Evolutionary conservation across 2,797 vertebrate genomes (phyloP), one percentile per base, ranked within the genome.

Genomic region (Poliocrania exsul): DNA sequence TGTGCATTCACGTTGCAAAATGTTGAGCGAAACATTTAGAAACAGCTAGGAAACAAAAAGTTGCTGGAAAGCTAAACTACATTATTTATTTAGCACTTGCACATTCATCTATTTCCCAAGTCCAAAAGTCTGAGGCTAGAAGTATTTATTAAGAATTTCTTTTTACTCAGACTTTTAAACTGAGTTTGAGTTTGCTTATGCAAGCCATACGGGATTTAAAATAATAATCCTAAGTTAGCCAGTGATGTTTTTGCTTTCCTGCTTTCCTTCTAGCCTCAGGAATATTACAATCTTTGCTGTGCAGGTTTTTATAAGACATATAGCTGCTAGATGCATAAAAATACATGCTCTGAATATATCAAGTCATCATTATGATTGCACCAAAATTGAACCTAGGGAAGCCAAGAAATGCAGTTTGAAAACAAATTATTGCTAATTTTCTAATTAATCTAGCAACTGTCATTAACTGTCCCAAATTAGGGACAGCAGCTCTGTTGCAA

Each of bases 301-400:
- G n/a, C 21, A 54, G 10, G 29, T 35, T 75, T 88, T 26, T n/a
- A 8, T 35, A 61, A 65, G 42, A 28, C 16, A 37, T 10, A 18
- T 1, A 44, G 10, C 37, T 18, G 6, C 20, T 26, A 5, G 3
- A 57, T 9, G 17, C 6, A 26, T 23, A 69, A 58, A 72, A 73
- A 38, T 0, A 81, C 49, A 67, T 31, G 33, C 13, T 67, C 29
- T 50, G 35, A 51, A 35, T 40, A 25, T 7, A 49, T 13, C 38
- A 53, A 44, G 28, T 33, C 18, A 70, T 23, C 0, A 0, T 21
- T 42, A 20, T 2, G 31, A 64, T 49, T 0, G 3, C 46, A 50
- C 14, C 9, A 40, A 66, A 88, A 62, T 0, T 2, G 35, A 81
- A 56, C 35, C 6, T 10, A 58, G 19, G 0, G 0, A 82, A 66